Conservation (phyloP, 2,888 invertebrate species). For the Alentia gelatinosa region DNA sequence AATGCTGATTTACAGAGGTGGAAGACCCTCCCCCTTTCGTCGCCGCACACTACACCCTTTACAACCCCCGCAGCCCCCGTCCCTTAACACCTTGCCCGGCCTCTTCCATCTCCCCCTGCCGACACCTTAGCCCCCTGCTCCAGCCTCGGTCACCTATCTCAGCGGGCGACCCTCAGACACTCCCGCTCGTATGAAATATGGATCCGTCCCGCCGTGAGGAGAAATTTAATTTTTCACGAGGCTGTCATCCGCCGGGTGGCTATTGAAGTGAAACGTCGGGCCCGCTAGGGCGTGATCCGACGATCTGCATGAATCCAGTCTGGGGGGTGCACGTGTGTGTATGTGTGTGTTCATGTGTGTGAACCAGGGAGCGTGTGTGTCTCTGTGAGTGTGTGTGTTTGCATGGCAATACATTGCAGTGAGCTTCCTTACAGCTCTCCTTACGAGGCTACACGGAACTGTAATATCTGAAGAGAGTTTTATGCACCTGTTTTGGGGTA, state of each 20-base stretch:
- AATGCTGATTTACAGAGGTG: conserved; percentile 35
- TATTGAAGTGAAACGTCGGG: conserved; percentile 32
- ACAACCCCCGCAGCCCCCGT: too few species aligned
- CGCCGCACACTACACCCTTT: not conserved
- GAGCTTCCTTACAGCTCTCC: too few species aligned
- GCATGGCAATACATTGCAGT: too few species aligned
- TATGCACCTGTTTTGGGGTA: too few species aligned
- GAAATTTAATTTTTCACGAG: conserved; percentile 47
- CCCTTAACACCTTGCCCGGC: not conserved
- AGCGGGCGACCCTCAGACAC: not conserved
- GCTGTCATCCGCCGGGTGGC: not conserved
- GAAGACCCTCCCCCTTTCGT: not conserved
- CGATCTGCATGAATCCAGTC: too few species aligned
- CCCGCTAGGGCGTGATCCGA: not conserved
- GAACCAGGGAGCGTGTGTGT: too few species aligned
- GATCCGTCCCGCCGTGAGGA: not conserved
- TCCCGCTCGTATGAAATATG: conserved; percentile 34
- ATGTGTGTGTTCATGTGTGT: too few species aligned
- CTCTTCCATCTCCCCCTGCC: not conserved
- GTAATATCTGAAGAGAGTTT: too few species aligned
- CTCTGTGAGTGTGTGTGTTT: too few species aligned
- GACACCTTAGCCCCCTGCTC: not conserved
- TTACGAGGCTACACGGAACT: too few species aligned
- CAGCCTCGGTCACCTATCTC: not conserved
- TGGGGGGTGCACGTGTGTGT: not conserved